A percentile compares a stretch with the other conserved stretches of the same genome.
phyloP scores from a whole-genome alignment of 2,113 vertebrate species.

The Phaethon lepturus region DNA sequence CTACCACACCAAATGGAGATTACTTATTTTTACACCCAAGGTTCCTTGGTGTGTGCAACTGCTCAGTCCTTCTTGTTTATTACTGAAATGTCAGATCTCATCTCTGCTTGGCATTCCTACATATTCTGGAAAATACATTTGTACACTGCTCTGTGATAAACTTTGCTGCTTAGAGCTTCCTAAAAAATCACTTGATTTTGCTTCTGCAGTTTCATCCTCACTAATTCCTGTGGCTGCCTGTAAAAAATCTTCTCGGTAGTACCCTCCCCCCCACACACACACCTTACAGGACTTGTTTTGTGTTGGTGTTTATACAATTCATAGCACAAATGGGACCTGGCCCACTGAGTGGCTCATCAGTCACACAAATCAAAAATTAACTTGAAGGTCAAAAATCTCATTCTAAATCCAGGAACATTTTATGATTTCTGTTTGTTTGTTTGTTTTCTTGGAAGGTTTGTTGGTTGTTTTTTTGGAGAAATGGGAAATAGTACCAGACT shows the following conservation, averaged over 20 bases:
- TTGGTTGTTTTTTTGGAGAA: not conserved
- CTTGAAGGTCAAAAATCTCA: not conserved
- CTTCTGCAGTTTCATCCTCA: not conserved
- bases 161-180: not conserved
- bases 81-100: not conserved
- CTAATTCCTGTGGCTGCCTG: not conserved
- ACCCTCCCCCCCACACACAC: fast-evolving
- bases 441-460: not conserved
- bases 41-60: not conserved
- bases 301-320: not conserved
- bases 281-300: not conserved
- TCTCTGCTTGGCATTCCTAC: not conserved
- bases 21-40: not conserved
- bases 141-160: not conserved
- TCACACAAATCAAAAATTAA: not conserved
- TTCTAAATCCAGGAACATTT: not conserved
- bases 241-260: not conserved
- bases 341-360: not conserved
- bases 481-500: not conserved
- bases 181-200: not conserved
- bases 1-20: not conserved
- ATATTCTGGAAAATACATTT: not conserved
- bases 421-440: not conserved
- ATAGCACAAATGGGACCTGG: not conserved
- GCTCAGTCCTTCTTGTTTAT: not conserved